Conservation (phyloP, 2,888 invertebrate genomes). For the Pandemis corylana region DNA sequence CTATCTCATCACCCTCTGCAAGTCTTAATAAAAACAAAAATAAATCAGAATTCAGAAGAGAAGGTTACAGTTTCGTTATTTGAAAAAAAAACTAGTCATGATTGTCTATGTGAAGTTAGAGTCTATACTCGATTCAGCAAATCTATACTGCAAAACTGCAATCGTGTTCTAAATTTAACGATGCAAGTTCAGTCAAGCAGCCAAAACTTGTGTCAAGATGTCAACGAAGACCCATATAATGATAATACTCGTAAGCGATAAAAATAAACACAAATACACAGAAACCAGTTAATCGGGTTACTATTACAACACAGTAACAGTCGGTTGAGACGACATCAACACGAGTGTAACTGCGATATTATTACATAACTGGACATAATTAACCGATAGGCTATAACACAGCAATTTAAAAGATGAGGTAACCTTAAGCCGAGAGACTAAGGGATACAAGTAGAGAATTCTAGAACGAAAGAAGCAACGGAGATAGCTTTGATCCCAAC, state of each 20-base stretch:
- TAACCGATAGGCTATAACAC: conserved; percentile 5
- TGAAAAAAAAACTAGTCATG: too few relatives aligned
- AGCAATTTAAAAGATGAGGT: conserved; percentile 10
- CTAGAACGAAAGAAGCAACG: background rate
- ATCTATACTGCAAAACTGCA: too few relatives aligned
- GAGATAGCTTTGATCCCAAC: background rate
- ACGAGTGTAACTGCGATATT: conserved; percentile 8
- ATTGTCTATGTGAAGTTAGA: too few relatives aligned
- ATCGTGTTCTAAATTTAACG: too few relatives aligned
- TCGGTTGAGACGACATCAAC: conserved; percentile 4
- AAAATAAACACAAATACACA: conserved; percentile 1
- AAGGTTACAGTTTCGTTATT: too few relatives aligned
- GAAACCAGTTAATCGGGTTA: conserved; percentile 20
- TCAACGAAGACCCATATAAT: conserved; percentile 2
- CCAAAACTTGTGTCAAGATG: background rate
- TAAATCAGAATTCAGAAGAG: too few relatives aligned
- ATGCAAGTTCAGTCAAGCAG: background rate
- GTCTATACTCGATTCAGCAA: too few relatives aligned
- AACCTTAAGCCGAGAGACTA: background rate
- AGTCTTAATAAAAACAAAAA: background rate
- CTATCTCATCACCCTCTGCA: background rate
- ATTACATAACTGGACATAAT: conserved; percentile 27
- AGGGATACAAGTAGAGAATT: background rate
- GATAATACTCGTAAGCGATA: background rate
- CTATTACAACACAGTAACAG: conserved; percentile 22